phyloP scores from a whole-genome alignment of 2,113 vertebrate genomes.

The Crotalus horridus region DNA sequence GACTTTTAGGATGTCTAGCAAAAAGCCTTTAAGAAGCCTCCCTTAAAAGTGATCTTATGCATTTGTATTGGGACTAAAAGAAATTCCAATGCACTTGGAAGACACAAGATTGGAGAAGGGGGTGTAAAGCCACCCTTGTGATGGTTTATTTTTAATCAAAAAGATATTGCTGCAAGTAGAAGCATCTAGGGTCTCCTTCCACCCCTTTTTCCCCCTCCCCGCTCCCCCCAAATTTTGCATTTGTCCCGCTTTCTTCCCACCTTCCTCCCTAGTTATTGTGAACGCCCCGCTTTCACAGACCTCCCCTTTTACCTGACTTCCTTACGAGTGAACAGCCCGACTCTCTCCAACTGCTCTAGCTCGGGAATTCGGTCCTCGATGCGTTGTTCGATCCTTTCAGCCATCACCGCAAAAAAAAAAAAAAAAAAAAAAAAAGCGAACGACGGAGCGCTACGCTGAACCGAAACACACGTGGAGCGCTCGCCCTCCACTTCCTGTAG shows the following conservation, averaged over 20 bases:
- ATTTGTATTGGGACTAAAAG: neutral
- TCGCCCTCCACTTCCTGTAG: rapidly evolving
- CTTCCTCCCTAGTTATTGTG: neutral
- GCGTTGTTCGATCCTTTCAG: constrained; percentile 84
- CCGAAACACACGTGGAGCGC: rapidly evolving
- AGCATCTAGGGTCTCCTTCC: no score
- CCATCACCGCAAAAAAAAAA: constrained; percentile 72
- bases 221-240: neutral
- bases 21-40: neutral
- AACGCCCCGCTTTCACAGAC: neutral
- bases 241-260: neutral
- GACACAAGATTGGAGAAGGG: neutral
- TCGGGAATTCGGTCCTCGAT: constrained; percentile 87
- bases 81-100: neutral
- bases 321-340: constrained; percentile 83
- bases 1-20: neutral
- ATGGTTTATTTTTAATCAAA: neutral
- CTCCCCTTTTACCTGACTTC: constrained; percentile 79
- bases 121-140: neutral
- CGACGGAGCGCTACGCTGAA: neutral
- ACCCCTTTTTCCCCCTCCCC: no score
- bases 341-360: constrained; percentile 88
- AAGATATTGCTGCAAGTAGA: neutral
- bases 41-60: neutral
- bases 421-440: neutral